These are phyloP conservation scores for Ramazzottius varieornatus DNA, from an alignment of 2,888 invertebrate species.

Conservation along the genomic window DNA sequence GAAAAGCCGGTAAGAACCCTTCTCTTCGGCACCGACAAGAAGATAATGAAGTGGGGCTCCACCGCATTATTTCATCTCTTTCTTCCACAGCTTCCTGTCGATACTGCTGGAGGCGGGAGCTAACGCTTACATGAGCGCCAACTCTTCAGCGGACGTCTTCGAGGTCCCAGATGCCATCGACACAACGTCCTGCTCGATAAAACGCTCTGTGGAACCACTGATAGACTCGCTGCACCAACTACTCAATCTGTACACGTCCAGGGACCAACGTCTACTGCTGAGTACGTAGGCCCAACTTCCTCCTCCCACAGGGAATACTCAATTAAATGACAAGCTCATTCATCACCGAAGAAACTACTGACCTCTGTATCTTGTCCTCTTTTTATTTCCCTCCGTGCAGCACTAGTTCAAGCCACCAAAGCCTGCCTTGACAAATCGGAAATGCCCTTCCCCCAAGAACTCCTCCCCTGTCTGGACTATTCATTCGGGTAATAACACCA, in stretches of 20 bases:
- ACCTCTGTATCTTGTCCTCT: not conserved
- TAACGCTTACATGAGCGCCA: not conserved
- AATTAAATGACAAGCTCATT: not conserved
- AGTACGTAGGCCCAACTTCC: no score
- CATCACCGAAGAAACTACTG: not conserved
- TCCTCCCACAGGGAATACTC: not conserved
- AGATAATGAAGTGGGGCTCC: no score
- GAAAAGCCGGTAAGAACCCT: not conserved
- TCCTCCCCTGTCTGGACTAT: conserved; percentile 1
- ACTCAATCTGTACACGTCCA: not conserved
- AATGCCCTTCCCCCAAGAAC: not conserved
- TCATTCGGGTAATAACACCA: not conserved
- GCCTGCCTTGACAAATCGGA: not conserved
- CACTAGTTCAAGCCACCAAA: not conserved
- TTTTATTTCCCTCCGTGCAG: not conserved
- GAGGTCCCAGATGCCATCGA: not conserved
- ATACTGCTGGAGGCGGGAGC: not conserved
- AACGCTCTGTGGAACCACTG: not conserved
- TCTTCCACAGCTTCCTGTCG: not conserved
- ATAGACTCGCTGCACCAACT: not conserved
- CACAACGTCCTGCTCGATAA: not conserved
- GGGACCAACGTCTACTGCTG: not conserved
- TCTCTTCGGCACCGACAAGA: no score
- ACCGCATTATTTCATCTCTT: no score
- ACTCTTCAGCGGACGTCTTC: not conserved